Percentiles rank a stretch among this genome's conserved stretches.
Evolutionary conservation across 2,888 invertebrate genomes (phyloP).

Genomic region (Hypselothyrea guttata): DNA sequence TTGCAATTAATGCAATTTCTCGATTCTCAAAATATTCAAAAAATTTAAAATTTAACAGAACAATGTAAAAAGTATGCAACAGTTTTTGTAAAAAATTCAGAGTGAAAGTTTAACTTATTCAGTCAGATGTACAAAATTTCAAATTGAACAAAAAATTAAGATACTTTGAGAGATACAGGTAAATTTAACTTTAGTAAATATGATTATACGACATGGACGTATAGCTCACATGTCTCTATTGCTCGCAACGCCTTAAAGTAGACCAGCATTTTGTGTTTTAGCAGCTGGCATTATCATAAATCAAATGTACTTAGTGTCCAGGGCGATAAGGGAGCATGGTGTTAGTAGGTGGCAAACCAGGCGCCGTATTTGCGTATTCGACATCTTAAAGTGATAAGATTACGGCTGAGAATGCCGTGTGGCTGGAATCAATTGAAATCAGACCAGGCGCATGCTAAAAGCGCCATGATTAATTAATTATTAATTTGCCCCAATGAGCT

Average conservation of each 20-base stretch:
- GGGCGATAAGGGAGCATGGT: conserved; percentile 30
- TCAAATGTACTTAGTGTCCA: conserved; percentile 40
- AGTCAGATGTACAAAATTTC: too few relatives aligned
- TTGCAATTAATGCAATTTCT: too few relatives aligned
- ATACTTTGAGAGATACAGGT: neutral
- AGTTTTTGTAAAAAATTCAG: too few relatives aligned
- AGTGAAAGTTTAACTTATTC: too few relatives aligned
- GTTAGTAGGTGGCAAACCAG: conserved; percentile 27
- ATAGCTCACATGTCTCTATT: too few relatives aligned
- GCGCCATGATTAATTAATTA: conserved; percentile 42
- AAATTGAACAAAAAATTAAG: too few relatives aligned
- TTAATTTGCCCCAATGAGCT: conserved; percentile 29
- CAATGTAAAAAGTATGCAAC: too few relatives aligned
- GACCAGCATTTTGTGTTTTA: conserved; percentile 18
- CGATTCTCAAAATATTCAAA: too few relatives aligned
- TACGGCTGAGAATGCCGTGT: conserved; percentile 16
- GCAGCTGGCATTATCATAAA: conserved; percentile 16
- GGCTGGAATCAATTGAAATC: neutral
- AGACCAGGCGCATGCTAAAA: neutral
- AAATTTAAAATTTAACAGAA: too few relatives aligned
- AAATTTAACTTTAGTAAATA: too few relatives aligned
- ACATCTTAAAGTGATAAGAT: conserved; percentile 43
- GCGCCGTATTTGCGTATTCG: conserved; percentile 27
- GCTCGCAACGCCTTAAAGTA: conserved; percentile 43
- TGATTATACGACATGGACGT: too few relatives aligned